phyloP scores from a whole-genome alignment of 2,888 invertebrate genomes.

The Icerya purchasi region DNA sequence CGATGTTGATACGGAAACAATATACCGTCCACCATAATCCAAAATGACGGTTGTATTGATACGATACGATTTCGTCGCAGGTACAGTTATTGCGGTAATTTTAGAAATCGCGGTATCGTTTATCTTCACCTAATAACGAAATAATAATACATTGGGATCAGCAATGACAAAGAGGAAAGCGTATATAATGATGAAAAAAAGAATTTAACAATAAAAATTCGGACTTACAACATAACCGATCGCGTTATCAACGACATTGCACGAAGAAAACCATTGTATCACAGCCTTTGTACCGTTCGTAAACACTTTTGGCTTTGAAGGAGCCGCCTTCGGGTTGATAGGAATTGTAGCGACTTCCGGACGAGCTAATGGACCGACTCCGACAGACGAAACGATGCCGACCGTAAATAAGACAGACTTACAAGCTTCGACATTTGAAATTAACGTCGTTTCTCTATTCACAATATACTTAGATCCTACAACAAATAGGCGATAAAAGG shows the following conservation, averaged over 20 bases:
- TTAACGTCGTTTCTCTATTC: conserved; percentile 30
- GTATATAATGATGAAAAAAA: neutral
- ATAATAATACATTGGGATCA: neutral
- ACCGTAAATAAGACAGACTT: conserved; percentile 50
- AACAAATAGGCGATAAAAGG: conserved; percentile 17
- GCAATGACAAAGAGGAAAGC: neutral
- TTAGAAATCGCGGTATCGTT: conserved; percentile 21
- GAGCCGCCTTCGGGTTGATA: conserved; percentile 40
- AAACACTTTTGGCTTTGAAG: conserved; percentile 22
- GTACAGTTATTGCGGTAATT: conserved; percentile 31
- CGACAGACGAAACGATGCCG: conserved; percentile 38
- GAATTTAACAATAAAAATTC: conserved; percentile 2
- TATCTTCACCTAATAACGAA: neutral
- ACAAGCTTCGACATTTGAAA: conserved; percentile 45
- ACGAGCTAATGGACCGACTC: conserved; percentile 39
- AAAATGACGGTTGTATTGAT: conserved; percentile 20
- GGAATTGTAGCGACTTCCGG: conserved; percentile 35
- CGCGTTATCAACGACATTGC: conserved; percentile 30
- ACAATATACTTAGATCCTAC: conserved; percentile 31
- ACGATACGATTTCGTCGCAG: conserved; percentile 7
- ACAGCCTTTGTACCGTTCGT: conserved; percentile 27
- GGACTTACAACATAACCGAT: conserved; percentile 39
- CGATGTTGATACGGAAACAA: conserved; percentile 30
- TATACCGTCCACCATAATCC: conserved; percentile 32
- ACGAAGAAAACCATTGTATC: conserved; percentile 50